Percentiles rank a stretch among this genome's conserved stretches.
Conservation (phyloP, 2,113 vertebrate species). For the human region DNA sequence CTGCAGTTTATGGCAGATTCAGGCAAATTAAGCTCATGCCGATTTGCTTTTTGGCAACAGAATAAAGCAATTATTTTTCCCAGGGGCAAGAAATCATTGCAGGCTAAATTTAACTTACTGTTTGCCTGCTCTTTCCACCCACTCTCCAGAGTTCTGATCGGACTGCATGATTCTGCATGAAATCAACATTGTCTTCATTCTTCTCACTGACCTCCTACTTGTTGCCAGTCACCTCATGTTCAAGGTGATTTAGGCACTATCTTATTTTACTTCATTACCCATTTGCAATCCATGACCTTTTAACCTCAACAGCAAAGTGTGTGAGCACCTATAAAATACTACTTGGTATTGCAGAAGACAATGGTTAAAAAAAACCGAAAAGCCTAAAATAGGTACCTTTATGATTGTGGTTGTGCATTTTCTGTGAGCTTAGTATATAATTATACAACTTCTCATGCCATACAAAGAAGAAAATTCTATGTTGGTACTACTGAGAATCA, state of each 20-base stretch:
- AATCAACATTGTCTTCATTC: neutral
- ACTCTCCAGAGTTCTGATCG: neutral
- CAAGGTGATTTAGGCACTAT: neutral
- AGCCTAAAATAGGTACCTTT: neutral
- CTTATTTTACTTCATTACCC: neutral
- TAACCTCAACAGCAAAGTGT: neutral
- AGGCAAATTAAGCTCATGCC: conserved; percentile 72
- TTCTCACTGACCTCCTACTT: neutral
- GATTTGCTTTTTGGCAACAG: conserved; percentile 69
- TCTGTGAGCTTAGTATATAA: neutral
- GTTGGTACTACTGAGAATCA: neutral
- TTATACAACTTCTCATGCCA: neutral
- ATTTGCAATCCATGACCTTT: neutral
- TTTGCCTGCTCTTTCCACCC: neutral
- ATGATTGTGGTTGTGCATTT: neutral
- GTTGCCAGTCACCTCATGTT: neutral
- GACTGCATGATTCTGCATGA: neutral
- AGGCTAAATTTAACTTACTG: conserved; percentile 64
- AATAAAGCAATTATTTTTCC: conserved; percentile 72
- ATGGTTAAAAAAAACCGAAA: neutral
- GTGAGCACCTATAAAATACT: neutral
- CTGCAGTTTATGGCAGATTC: conserved; percentile 66
- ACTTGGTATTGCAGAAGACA: neutral
- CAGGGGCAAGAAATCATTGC: conserved; percentile 62
- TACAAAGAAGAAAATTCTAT: neutral